Conservation (phyloP, 2,113 vertebrate genomes). For the Heteronetta atricapilla region DNA sequence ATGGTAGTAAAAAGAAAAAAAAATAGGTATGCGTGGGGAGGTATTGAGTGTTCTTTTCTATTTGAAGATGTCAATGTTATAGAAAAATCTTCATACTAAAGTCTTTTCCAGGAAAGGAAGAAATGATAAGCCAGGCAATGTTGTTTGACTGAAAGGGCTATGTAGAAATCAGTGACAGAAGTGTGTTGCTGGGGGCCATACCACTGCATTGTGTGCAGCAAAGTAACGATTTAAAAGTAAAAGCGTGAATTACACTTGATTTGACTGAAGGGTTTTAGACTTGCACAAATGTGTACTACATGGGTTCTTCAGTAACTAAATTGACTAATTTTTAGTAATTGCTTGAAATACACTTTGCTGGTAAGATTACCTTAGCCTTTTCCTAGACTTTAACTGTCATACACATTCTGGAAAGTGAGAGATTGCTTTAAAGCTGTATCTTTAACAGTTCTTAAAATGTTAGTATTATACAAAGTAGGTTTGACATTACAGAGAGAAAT, state of each 20-base stretch:
- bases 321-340: background rate
- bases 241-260: background rate
- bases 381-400: background rate
- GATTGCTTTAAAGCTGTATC: background rate
- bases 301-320: background rate
- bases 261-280: background rate
- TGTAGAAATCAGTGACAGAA: background rate
- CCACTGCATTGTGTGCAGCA: background rate
- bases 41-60: background rate
- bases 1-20: background rate
- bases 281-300: background rate
- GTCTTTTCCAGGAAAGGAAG: background rate
- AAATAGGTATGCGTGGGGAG: background rate
- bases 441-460: background rate
- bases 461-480: background rate
- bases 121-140: background rate
- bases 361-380: background rate
- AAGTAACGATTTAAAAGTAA: background rate
- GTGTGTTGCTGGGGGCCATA: background rate
- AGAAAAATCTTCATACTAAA: background rate
- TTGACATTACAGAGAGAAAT: background rate
- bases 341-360: background rate
- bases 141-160: background rate
- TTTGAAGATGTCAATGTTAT: background rate
- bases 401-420: no score